Evolutionary conservation across 2,797 vertebrate genomes (phyloP).

Genomic region (Smutsia gigantea): DNA sequence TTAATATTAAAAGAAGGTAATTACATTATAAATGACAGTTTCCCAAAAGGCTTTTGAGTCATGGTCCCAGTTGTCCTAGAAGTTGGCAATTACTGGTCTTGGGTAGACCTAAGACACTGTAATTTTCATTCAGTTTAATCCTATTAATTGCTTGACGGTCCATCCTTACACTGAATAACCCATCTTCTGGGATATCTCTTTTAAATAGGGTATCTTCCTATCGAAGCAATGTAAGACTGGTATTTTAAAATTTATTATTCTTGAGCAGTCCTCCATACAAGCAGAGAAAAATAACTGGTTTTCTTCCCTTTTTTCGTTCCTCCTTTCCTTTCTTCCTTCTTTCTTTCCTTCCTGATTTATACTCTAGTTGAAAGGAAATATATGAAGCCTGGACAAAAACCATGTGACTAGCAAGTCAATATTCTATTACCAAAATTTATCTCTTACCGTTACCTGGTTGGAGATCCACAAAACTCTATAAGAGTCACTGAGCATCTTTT

Average conservation of each 20-base stretch:
- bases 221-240: background rate
- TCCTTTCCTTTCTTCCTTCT: background rate
- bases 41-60: slow-evolving; percentile 45
- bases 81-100: slow-evolving; percentile 20
- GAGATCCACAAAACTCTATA: background rate
- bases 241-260: slow-evolving; percentile 4
- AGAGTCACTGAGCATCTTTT: background rate
- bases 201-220: background rate
- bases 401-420: background rate
- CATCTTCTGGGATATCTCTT: slow-evolving; percentile 19
- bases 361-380: background rate
- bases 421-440: background rate
- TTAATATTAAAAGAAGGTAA: slow-evolving; percentile 54
- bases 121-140: slow-evolving; percentile 49
- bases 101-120: background rate
- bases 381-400: background rate
- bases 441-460: background rate
- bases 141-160: background rate
- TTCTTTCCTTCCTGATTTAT: background rate
- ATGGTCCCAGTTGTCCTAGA: background rate
- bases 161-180: background rate
- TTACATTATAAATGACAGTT: slow-evolving; percentile 48
- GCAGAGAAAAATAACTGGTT: slow-evolving; percentile 11
- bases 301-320: background rate
- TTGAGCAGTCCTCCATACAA: background rate